Evolutionary conservation across 2,888 invertebrate species (phyloP).

Genomic region (Eugnorisma glareosa): DNA sequence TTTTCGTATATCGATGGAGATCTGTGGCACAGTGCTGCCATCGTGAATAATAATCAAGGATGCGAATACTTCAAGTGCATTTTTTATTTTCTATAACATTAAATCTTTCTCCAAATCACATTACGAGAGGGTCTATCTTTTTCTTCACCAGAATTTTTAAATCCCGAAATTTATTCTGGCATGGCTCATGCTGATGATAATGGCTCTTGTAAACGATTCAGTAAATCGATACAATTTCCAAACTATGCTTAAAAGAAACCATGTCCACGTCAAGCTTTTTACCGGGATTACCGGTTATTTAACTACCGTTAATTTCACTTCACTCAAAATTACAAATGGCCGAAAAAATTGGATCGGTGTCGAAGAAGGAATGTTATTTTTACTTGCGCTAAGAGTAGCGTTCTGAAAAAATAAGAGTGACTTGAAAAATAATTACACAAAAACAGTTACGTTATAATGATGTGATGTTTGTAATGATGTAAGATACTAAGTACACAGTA

Average conservation of each 20-base stretch:
- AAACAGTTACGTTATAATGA: constrained; percentile 37
- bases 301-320: background rate
- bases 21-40: constrained; percentile 27
- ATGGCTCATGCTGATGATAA: background rate
- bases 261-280: background rate
- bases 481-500: constrained; percentile 27
- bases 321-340: constrained; percentile 74
- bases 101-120: background rate
- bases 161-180: background rate
- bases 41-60: constrained; percentile 11
- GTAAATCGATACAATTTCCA: background rate
- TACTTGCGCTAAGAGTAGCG: constrained; percentile 42
- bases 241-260: background rate
- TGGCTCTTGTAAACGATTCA: background rate
- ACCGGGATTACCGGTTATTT: constrained; percentile 39
- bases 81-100: background rate
- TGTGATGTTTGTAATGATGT: constrained; percentile 52
- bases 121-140: background rate
- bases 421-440: constrained; percentile 27
- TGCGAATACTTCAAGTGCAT: background rate
- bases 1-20: constrained; percentile 7
- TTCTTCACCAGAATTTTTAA: background rate
- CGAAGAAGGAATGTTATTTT: constrained; percentile 62
- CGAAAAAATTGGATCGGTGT: constrained; percentile 64
- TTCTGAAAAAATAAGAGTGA: constrained; percentile 40